Evolutionary conservation across 37 sponge, comb jelly and placozoan species (phyloP).

Genomic region (Ephydatia muelleri): DNA sequence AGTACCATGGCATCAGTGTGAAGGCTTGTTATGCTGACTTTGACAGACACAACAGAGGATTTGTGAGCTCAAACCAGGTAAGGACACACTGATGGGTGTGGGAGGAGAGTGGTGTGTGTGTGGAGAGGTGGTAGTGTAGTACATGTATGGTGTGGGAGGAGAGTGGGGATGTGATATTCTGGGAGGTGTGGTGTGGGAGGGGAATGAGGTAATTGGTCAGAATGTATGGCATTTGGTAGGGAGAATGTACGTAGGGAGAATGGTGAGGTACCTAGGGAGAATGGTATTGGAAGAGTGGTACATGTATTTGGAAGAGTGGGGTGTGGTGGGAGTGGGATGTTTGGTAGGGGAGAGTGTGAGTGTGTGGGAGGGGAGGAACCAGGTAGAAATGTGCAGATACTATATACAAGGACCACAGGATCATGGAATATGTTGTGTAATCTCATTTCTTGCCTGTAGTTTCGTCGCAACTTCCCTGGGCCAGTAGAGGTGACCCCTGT

Average conservation of each 20-base stretch:
- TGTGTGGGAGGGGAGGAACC: not conserved
- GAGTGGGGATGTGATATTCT: no score
- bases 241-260: no score
- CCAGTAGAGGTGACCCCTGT: slow-evolving; percentile 61
- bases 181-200: no score
- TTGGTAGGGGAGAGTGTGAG: not conserved
- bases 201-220: no score
- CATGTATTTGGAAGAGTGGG: no score
- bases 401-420: not conserved
- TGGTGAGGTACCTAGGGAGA: no score
- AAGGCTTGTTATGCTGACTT: slow-evolving; percentile 86
- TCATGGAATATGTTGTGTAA: not conserved
- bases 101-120: not conserved
- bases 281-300: no score
- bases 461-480: slow-evolving; percentile 82
- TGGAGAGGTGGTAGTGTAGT: not conserved
- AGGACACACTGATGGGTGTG: slow-evolving; percentile 13
- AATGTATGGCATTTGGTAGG: no score
- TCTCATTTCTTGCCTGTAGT: slow-evolving; percentile 27
- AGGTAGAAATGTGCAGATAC: not conserved
- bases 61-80: slow-evolving; percentile 85
- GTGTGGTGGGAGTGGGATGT: no score
- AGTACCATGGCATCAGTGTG: slow-evolving; percentile 78
- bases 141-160: no score
- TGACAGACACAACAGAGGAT: slow-evolving; percentile 80